Conservation (phyloP, 2,797 vertebrate species). For the Euphonia xanthogaster region DNA sequence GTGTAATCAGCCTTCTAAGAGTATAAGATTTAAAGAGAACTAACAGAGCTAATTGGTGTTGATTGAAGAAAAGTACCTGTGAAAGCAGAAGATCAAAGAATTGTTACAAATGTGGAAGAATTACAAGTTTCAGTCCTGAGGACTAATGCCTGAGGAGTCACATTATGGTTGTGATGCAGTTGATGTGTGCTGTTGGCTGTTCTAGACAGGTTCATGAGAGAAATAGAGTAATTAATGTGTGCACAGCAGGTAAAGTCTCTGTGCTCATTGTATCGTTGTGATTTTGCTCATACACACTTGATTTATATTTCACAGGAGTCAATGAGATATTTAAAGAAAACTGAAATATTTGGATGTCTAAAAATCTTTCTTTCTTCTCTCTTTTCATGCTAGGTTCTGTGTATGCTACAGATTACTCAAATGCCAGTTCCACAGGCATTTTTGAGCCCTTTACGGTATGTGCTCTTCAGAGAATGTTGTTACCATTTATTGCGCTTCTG, state of each 20-base stretch:
- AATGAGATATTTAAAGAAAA: not conserved
- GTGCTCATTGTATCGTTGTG: not conserved
- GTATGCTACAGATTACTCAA: slow-evolving; percentile 93
- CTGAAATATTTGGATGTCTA: not conserved
- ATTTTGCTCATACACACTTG: not conserved
- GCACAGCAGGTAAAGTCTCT: not conserved
- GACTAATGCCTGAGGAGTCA: not conserved
- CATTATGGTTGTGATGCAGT: not conserved
- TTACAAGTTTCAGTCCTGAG: not conserved
- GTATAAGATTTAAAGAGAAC: not conserved
- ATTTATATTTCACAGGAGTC: not conserved
- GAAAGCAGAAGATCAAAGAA: not conserved
- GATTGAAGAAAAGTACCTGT: not conserved
- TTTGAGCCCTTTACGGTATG: slow-evolving; percentile 91
- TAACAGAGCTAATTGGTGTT: not conserved
- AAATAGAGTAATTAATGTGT: not conserved
- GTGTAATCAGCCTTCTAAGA: not conserved
- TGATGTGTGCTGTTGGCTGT: not conserved
- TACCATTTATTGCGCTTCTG: not conserved
- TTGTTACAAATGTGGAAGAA: not conserved
- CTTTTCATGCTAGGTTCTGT: slow-evolving; percentile 78
- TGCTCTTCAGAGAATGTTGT: not conserved
- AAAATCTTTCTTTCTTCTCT: not conserved
- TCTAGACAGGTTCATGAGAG: not conserved
- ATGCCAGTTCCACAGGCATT: slow-evolving; percentile 90